Percentiles rank a stretch among this genome's conserved stretches.
phyloP scores from a whole-genome alignment of 2,113 vertebrate genomes.

The Triplophysa siluroides region DNA sequence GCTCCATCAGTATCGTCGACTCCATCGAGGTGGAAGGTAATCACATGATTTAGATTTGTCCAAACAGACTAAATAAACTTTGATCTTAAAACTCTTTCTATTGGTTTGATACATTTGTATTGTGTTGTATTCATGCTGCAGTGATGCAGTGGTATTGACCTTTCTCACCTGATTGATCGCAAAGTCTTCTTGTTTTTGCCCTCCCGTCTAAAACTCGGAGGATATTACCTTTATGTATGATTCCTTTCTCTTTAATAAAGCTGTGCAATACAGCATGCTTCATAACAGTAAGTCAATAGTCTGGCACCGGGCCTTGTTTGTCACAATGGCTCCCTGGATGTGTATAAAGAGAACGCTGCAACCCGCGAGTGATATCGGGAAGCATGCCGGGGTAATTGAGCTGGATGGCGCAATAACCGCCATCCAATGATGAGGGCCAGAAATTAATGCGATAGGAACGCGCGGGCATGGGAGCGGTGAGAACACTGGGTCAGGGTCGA shows the following conservation, averaged over 20 bases:
- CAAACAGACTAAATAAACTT: no score
- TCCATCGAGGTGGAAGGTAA: slow-evolving; percentile 86
- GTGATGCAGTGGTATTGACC: not conserved
- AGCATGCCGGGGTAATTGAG: slow-evolving; percentile 38
- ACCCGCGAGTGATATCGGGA: not conserved
- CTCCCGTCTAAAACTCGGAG: slow-evolving; percentile 1
- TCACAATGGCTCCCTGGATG: slow-evolving; percentile 22
- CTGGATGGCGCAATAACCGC: slow-evolving; percentile 39
- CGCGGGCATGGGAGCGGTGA: not conserved
- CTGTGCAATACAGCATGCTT: not conserved
- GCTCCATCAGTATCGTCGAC: slow-evolving; percentile 81
- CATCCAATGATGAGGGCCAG: slow-evolving; percentile 13
- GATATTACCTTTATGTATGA: not conserved
- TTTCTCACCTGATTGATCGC: slow-evolving; percentile 24
- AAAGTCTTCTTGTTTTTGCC: slow-evolving; percentile 20
- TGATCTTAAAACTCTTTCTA: not conserved
- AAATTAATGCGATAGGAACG: not conserved
- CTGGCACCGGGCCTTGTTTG: slow-evolving; percentile 6
- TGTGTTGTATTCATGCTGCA: not conserved
- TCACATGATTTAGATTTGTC: not conserved
- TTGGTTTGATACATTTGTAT: not conserved
- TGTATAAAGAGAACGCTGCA: slow-evolving; percentile 28
- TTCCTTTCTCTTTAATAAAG: slow-evolving; percentile 23
- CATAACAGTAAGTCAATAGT: slow-evolving; percentile 35
- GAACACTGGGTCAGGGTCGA: slow-evolving; percentile 19